A percentile compares a stretch with the other conserved stretches of the same genome.
Evolutionary conservation across 2,888 invertebrate genomes (phyloP).

Genomic region (Timandra comae): DNA sequence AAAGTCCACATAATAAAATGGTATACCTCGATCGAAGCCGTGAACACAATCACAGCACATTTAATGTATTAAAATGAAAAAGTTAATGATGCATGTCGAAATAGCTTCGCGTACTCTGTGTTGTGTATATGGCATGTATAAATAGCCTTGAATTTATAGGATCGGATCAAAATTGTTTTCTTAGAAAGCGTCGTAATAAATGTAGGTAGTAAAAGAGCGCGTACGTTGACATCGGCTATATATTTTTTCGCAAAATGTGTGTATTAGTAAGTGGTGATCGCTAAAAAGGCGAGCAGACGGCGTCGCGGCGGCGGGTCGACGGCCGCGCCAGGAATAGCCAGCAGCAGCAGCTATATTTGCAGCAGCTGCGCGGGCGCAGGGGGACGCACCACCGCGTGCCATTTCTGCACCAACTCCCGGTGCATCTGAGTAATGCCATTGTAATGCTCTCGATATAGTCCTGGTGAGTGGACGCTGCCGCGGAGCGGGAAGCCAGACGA

Average conservation of each 20-base stretch:
- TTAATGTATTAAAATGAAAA: conserved; percentile 10
- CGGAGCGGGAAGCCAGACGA: conserved; percentile 47
- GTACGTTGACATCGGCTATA: conserved; percentile 60
- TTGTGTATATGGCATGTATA: conserved; percentile 5
- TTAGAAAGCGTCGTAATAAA: conserved; percentile 38
- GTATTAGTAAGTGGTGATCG: conserved; percentile 62
- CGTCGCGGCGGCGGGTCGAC: conserved; percentile 76
- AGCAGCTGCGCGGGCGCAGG: conserved; percentile 57
- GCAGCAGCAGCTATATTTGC: conserved; percentile 74
- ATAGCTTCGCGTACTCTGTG: conserved; percentile 12
- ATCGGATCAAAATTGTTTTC: conserved; percentile 32
- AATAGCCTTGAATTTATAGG: conserved; percentile 28
- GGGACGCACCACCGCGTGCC: conserved; percentile 64
- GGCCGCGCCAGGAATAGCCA: conserved; percentile 74
- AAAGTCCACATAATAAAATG: too few species aligned
- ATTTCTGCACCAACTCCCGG: conserved; percentile 74
- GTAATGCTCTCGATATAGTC: conserved; percentile 73
- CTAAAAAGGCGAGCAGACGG: conserved; percentile 75
- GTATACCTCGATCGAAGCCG: too few species aligned
- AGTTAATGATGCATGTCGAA: conserved; percentile 19
- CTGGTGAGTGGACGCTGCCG: conserved; percentile 44
- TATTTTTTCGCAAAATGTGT: conserved; percentile 67
- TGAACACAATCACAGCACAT: neutral
- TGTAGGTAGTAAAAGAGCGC: conserved; percentile 41
- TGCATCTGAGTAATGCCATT: conserved; percentile 76